Evolutionary conservation across 2,113 vertebrate genomes (phyloP).

Genomic region (Alouatta palliata): DNA sequence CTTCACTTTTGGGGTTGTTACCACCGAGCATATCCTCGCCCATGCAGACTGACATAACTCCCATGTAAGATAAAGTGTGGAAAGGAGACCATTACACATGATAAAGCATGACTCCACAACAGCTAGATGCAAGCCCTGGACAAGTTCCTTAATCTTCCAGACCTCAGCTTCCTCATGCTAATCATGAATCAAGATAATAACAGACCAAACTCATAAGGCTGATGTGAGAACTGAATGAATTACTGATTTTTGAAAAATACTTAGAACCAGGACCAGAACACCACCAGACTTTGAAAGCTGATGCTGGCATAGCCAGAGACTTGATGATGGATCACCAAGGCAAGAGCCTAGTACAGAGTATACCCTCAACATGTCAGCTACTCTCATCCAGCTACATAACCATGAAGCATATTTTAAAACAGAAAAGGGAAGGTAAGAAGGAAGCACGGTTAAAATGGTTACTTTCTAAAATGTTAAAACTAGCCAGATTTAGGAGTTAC

Average conservation of each 20-base stretch:
- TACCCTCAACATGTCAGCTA: neutral
- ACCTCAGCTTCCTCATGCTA: neutral
- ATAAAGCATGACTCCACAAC: neutral
- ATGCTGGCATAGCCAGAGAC: neutral
- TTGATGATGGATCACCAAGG: neutral
- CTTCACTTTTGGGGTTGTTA: neutral
- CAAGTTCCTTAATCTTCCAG: neutral
- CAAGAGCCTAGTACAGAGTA: neutral
- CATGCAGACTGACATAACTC: neutral
- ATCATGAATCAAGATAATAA: neutral
- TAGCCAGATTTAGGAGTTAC: neutral
- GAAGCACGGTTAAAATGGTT: neutral
- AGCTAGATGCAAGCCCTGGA: neutral
- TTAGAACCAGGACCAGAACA: neutral
- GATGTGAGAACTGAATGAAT: neutral
- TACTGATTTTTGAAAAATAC: neutral
- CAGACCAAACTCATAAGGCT: neutral
- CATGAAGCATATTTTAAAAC: neutral
- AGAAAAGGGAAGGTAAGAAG: neutral
- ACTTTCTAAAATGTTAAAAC: constrained; percentile 13
- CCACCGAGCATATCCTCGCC: neutral
- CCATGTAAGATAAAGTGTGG: neutral
- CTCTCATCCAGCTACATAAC: neutral
- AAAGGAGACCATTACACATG: neutral
- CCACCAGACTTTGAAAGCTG: neutral